Evolutionary conservation across 2,888 invertebrate species (phyloP), one percentile per base, ranked within the genome.

Genomic region (Netelia fuscicornis): DNA sequence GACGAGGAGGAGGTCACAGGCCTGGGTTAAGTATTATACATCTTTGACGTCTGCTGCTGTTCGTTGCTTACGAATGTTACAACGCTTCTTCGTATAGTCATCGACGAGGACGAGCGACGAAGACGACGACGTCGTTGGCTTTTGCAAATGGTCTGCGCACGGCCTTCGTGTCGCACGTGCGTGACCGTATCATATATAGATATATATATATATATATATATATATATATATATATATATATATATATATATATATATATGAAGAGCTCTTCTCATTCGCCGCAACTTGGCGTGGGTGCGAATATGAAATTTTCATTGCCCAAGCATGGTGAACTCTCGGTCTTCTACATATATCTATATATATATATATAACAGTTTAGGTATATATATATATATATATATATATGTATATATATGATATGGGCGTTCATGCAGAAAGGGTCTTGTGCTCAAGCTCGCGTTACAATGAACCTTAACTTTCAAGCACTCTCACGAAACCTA

Each of bases 391-490:
- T 13, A 13, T 13, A 13, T 48, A 11, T 48, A 48, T 13, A 13
- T 48, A 13, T 2, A 48, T 48, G 11, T 48, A 13, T 48, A 13
- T 11, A 48, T 42, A 37, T 37, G 78, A 78, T 62, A 62, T 70
- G 62, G 44, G 37, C 78, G 48, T 30, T 62, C 70, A 62, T 64
- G 62, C 70, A 70, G 78, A 78, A 70, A 78, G 48, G 70, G 58
- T 62, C 70, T 70, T 52, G 68, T 62, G 52, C 62, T 62, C 9
- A 58, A 44, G 30, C 70, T 71, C 70, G 62, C 30, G 78, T 70
- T 78, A 78, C 78, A 78, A 78, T 78, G 78, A 78, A 78, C 78
- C 78, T 78, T 54, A 78, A 78, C 78, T 78, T 78, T 23, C n/a
- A 70, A 56, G 64, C 54, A 62, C 78, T 71, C 70, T 44, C 3